These are phyloP conservation scores for Ailurus styani DNA, from an alignment of 2,113 vertebrate species.

Conservation along the genomic window DNA sequence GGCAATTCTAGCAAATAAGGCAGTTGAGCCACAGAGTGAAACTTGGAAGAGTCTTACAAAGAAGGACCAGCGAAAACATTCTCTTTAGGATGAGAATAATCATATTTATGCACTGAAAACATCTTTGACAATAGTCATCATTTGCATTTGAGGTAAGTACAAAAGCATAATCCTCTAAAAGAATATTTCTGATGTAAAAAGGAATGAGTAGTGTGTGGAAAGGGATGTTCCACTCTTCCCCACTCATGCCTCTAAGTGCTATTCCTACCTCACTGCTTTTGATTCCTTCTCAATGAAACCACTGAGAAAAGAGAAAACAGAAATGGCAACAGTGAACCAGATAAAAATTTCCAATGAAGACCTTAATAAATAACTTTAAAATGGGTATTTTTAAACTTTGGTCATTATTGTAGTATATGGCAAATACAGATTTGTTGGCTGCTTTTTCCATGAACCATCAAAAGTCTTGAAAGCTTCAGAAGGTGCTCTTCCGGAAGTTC, in stretches of 20 bases:
- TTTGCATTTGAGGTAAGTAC: neutral
- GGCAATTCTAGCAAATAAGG: constrained; percentile 5
- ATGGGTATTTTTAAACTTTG: neutral
- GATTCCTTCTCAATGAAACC: constrained; percentile 41
- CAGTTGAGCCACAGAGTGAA: neutral
- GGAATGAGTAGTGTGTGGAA: neutral
- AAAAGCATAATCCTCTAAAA: neutral
- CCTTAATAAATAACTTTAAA: constrained; percentile 40
- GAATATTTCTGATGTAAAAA: neutral
- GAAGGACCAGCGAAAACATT: neutral
- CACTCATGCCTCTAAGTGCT: neutral
- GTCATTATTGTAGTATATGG: neutral
- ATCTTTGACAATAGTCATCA: neutral
- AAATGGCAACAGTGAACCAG: neutral
- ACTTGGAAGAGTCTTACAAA: neutral
- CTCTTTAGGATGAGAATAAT: neutral
- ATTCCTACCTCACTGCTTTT: neutral
- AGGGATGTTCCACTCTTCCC: neutral
- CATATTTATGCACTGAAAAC: neutral
- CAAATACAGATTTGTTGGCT: neutral
- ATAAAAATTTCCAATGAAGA: neutral
- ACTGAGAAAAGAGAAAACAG: neutral
- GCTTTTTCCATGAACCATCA: neutral
- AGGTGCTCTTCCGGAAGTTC: neutral
- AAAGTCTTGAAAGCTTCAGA: neutral